A percentile compares a stretch with the other conserved stretches of the same genome.
These are phyloP conservation scores for Austrolebias charrua DNA, from an alignment of 2,797 vertebrate genomes.

Conservation along the genomic window DNA sequence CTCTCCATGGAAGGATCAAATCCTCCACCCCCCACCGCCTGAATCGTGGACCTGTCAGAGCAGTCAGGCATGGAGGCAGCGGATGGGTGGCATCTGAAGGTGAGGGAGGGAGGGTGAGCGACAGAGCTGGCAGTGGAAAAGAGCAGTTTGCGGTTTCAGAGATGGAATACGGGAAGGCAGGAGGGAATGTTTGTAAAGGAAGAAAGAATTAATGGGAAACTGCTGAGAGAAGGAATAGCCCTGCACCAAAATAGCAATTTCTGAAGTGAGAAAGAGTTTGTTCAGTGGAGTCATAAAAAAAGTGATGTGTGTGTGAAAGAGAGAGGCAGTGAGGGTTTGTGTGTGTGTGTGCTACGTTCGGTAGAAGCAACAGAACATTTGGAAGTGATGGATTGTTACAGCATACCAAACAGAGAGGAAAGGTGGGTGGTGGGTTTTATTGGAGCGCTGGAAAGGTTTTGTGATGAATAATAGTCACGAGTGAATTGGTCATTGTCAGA, in stretches of 20 bases:
- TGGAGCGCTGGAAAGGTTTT: slow-evolving; percentile 73
- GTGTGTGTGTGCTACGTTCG: slow-evolving; percentile 36
- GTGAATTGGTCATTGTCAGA: slow-evolving; percentile 79
- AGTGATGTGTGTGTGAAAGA: slow-evolving; percentile 30
- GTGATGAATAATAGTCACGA: slow-evolving; percentile 79
- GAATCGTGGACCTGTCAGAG: slow-evolving; percentile 69
- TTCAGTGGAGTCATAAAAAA: slow-evolving; percentile 61
- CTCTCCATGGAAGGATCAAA: slow-evolving; percentile 67
- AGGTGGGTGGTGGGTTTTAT: slow-evolving; percentile 76
- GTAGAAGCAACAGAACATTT: slow-evolving; percentile 56
- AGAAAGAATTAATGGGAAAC: slow-evolving; percentile 61
- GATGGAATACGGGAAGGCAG: slow-evolving; percentile 49
- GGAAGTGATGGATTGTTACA: slow-evolving; percentile 73
- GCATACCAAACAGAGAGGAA: slow-evolving; percentile 73
- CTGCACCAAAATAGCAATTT: slow-evolving; percentile 68
- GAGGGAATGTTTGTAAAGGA: slow-evolving; percentile 66
- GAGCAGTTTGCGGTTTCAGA: slow-evolving; percentile 55
- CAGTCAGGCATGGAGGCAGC: slow-evolving; percentile 71
- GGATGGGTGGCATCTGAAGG: slow-evolving; percentile 69
- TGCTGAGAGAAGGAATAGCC: slow-evolving; percentile 69
- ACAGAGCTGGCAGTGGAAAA: slow-evolving; percentile 55
- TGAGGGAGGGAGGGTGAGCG: slow-evolving; percentile 49
- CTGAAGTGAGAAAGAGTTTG: slow-evolving; percentile 67
- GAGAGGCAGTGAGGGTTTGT: slow-evolving; percentile 1
- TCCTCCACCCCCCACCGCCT: slow-evolving; percentile 40